A percentile compares a stretch with the other conserved stretches of the same genome.
Conservation (phyloP, 2,113 vertebrate species). For the Syngnathus typhle region DNA sequence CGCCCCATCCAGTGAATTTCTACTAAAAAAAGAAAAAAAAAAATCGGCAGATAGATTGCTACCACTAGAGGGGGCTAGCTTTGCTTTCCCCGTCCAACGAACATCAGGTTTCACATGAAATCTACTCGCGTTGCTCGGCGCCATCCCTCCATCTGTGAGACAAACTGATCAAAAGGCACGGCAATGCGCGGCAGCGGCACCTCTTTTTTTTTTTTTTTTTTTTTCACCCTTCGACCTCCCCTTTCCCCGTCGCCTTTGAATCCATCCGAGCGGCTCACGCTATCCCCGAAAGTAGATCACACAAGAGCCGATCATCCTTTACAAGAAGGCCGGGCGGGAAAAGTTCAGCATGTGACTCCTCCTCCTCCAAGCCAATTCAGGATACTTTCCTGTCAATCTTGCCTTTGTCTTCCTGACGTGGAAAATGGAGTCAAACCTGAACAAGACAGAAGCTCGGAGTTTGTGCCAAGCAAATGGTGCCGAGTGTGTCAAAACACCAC, state of each 20-base stretch:
- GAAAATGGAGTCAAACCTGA: conserved; percentile 22
- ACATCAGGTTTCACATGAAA: conserved; percentile 51
- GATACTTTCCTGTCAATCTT: neutral
- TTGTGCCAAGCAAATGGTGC: neutral
- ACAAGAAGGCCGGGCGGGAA: neutral
- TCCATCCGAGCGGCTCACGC: conserved; percentile 33
- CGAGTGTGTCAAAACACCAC: conserved; percentile 49
- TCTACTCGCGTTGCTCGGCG: conserved; percentile 45
- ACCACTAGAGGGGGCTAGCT: neutral
- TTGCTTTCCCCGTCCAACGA: conserved; percentile 38
- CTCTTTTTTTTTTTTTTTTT: conserved; percentile 15
- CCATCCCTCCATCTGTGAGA: conserved; percentile 51
- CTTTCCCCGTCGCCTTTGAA: conserved; percentile 31
- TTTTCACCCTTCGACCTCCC: conserved; percentile 8
- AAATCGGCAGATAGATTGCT: no score
- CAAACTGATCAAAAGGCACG: conserved; percentile 66
- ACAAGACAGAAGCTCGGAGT: conserved; percentile 12
- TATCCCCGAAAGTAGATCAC: conserved; percentile 45
- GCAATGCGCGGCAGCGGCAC: conserved; percentile 49
- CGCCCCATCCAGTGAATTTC: conserved; percentile 38
- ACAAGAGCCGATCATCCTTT: neutral
- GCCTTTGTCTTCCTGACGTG: neutral
- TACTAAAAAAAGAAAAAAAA: no score
- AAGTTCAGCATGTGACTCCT: conserved; percentile 9
- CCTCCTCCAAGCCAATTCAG: neutral